Evolutionary conservation across 2,888 invertebrate species (phyloP).

Genomic region (Calephelis perditalis): DNA sequence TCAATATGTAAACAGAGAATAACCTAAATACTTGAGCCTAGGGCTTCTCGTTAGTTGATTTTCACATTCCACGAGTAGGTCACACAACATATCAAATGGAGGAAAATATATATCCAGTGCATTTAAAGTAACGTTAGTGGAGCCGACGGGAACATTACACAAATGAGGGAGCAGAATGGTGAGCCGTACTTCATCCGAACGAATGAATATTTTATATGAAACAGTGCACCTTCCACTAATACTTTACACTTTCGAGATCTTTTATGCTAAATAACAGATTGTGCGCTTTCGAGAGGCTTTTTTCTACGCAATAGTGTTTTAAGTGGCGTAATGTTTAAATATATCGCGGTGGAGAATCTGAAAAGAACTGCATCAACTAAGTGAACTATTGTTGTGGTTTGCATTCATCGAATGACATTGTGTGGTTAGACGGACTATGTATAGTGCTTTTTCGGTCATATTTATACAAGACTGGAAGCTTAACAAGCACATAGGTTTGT

Average conservation of each 20-base stretch:
- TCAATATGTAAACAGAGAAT: neutral
- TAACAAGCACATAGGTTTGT: too few relatives aligned
- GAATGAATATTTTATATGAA: conserved; percentile 57
- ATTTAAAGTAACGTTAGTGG: conserved; percentile 30
- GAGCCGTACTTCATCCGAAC: conserved; percentile 40
- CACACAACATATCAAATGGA: conserved; percentile 2
- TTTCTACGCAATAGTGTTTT: too few relatives aligned
- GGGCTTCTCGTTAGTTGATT: neutral
- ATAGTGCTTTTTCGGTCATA: too few relatives aligned
- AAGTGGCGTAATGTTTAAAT: too few relatives aligned
- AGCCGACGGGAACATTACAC: conserved; percentile 30
- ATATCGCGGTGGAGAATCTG: too few relatives aligned
- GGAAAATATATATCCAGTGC: conserved; percentile 27
- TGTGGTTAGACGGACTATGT: too few relatives aligned
- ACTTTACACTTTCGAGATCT: conserved; percentile 15
- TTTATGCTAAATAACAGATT: too few relatives aligned
- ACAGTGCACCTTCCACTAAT: conserved; percentile 43
- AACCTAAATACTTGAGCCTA: conserved; percentile 1
- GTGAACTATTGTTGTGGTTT: too few relatives aligned
- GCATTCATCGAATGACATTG: too few relatives aligned
- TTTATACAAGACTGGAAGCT: too few relatives aligned
- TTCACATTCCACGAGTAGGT: conserved; percentile 6
- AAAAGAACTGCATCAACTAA: too few relatives aligned
- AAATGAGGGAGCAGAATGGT: conserved; percentile 33
- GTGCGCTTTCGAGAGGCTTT: too few relatives aligned